Percentiles rank a stretch among this genome's conserved stretches.
Conservation (phyloP, 2,797 vertebrate species). For the Lemur catta region DNA sequence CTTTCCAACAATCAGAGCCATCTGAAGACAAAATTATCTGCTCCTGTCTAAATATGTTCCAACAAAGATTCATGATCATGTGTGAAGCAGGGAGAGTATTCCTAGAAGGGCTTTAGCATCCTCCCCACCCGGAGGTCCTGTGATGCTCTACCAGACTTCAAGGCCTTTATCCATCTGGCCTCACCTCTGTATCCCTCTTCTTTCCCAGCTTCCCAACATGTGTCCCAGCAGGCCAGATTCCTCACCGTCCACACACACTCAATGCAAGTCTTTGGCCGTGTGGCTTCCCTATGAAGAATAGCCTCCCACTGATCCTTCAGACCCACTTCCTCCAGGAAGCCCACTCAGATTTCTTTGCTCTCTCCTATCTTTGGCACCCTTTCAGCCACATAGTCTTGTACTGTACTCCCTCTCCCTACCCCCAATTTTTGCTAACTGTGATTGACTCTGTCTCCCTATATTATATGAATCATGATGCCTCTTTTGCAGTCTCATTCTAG, state of each 20-base stretch:
- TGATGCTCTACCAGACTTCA: not conserved
- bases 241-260: not conserved
- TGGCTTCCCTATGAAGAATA: not conserved
- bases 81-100: not conserved
- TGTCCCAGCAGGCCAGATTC: not conserved
- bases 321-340: not conserved
- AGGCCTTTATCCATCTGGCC: not conserved
- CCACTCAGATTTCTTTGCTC: not conserved
- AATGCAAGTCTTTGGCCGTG: not conserved
- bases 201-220: not conserved
- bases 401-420: not conserved
- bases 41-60: not conserved
- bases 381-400: not conserved
- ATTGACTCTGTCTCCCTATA: not conserved
- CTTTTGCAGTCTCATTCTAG: not conserved
- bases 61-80: rapidly evolving
- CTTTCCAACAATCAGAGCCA: not conserved
- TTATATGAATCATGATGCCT: not conserved
- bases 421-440: not conserved
- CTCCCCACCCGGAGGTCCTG: not conserved
- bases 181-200: not conserved
- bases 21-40: not conserved
- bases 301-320: not conserved
- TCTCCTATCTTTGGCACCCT: not conserved
- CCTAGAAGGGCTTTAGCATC: not conserved